Evolutionary conservation across 2,888 invertebrate genomes (phyloP), one percentile per base, ranked within the genome.

Genomic region (Acrobasis consociella): DNA sequence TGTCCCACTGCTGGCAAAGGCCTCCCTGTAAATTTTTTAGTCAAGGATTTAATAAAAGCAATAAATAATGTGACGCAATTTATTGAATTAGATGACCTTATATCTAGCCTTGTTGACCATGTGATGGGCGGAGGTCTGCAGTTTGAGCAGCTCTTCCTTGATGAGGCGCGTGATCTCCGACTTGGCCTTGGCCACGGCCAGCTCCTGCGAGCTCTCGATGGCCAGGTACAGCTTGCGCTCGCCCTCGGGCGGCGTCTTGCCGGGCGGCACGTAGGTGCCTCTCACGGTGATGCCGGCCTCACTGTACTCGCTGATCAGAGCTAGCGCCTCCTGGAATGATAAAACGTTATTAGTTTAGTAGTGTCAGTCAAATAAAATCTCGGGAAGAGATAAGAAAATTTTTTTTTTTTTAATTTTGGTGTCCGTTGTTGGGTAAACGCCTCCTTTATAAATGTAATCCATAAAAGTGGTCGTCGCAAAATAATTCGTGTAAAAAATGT

Each of bases 281-380:
- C 99, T 94, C 0, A 99, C 99, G 0, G 99, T 99, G 67, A 99
- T 97, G 49, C 99, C 99, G 0, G 99, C 99, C 85, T 99, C 99
- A 0, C 99, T 99, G 87, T 99, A 99, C 86, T 99, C 99, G 58
- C 98, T 98, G 77, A 99, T 99, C 82, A 99, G 97, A 0, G 98
- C 98, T 70, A 99, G 89, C 7, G 99, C 99, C 92, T 99, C 99
- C 96, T 97, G 93, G 11, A 72, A 78, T 55, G 13, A 63, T 61
- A 52, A 66, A 55, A 55, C 49, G 16, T 15, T 15, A 39, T 11
- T 31, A 31, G 31, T 31, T 5, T 31, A n/a, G n/a, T n/a, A n/a
- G n/a, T 31, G 7, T 5, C 31, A 5, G 2, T 31, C 31, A 5
- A 8, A 5, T 31, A 0, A 31, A 31, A 0, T 31, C 7, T 7